Percentiles rank a stretch among this genome's conserved stretches.
These are phyloP conservation scores for Lepus timidus DNA, from an alignment of 2,113 vertebrate genomes.

Conservation along the genomic window DNA sequence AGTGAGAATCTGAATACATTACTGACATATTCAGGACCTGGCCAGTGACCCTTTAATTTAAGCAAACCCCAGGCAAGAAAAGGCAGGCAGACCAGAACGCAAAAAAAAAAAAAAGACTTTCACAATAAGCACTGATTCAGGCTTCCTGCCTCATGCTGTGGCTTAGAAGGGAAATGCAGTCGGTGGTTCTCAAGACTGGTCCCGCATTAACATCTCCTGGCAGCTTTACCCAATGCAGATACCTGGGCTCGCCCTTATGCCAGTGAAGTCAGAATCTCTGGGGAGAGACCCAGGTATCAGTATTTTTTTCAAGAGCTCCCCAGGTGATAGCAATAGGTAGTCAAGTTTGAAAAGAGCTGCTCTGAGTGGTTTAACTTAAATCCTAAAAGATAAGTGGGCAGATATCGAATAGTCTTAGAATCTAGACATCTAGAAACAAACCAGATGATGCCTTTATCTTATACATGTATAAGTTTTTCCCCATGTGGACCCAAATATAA, in stretches of 20 bases:
- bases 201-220: not conserved
- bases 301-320: not conserved
- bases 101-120: not conserved
- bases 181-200: not conserved
- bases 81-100: not conserved
- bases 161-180: not conserved
- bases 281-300: not conserved
- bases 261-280: not conserved
- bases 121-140: too few relatives aligned
- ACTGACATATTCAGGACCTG: constrained; percentile 5
- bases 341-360: not conserved
- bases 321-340: not conserved
- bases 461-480: not conserved
- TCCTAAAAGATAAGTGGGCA: not conserved
- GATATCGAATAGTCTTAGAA: constrained; percentile 16
- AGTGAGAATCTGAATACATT: not conserved
- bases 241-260: not conserved
- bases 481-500: not conserved
- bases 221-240: not conserved
- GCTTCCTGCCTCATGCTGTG: too few relatives aligned
- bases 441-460: constrained; percentile 13
- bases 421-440: constrained; percentile 35
- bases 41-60: not conserved
- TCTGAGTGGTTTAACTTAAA: constrained; percentile 49
- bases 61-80: not conserved